These are phyloP conservation scores for Acanthaster planci DNA, from an alignment of 35 echinoderm and acorn worm species.

Conservation along the genomic window DNA sequence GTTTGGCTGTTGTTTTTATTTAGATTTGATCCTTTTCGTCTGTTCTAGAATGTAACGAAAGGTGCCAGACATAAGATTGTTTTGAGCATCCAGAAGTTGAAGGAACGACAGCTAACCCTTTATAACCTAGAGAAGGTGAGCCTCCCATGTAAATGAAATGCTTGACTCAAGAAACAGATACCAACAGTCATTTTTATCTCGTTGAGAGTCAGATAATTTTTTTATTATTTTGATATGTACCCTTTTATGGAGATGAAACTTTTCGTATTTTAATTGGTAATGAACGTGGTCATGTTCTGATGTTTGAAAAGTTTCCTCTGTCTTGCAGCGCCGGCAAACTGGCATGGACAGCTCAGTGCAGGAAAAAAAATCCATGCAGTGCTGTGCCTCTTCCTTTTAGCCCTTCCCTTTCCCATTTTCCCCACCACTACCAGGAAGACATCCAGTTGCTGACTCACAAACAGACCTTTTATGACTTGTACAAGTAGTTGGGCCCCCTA, in stretches of 20 bases:
- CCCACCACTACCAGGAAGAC: constrained; percentile 31
- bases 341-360: no score
- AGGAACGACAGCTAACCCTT: constrained; percentile 77
- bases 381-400: neutral
- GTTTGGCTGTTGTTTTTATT: neutral
- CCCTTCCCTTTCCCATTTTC: constrained; percentile 6
- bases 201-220: no score
- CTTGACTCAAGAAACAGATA: no score
- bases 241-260: no score
- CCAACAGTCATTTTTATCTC: no score
- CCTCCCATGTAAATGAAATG: no score
- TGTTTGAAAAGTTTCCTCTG: no score
- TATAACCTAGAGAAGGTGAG: constrained; percentile 86
- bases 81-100: constrained; percentile 80
- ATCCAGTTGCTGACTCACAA: constrained; percentile 19
- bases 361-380: neutral
- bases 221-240: no score
- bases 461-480: neutral
- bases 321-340: no score
- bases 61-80: constrained; percentile 95
- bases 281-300: no score
- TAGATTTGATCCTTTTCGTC: constrained; percentile 27
- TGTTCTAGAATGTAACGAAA: constrained; percentile 86
- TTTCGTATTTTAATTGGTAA: no score
- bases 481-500: neutral